phyloP scores from a whole-genome alignment of 2,797 vertebrate genomes.

The Typhlichthys eigenmanni region DNA sequence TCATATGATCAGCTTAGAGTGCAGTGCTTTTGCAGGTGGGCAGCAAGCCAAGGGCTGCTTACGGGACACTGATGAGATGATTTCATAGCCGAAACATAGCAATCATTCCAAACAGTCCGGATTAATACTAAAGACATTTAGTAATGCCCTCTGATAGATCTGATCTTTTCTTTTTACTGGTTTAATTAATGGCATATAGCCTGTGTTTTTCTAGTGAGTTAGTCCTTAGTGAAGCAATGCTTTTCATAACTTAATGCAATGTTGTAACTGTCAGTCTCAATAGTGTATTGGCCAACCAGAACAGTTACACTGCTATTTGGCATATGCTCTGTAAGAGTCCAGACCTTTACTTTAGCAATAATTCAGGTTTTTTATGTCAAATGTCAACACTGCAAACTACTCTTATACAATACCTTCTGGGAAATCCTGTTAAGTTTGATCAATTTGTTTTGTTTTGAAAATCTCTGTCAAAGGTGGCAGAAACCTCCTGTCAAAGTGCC shows the following conservation, averaged over 20 bases:
- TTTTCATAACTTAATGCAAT: too few relatives aligned
- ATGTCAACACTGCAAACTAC: too few relatives aligned
- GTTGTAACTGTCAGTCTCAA: background rate
- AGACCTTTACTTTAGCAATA: background rate
- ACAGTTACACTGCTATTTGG: background rate
- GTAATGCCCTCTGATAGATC: conserved; percentile 26
- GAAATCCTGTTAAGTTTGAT: too few relatives aligned
- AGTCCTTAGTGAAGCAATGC: background rate
- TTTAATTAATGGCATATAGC: background rate
- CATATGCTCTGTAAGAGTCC: background rate
- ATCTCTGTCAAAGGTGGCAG: too few relatives aligned
- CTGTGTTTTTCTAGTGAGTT: conserved; percentile 2
- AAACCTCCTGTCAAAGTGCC: too few relatives aligned
- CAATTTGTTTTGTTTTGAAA: background rate
- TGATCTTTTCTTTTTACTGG: conserved; percentile 3
- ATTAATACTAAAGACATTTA: conserved; percentile 49
- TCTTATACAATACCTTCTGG: too few relatives aligned
- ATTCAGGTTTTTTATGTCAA: background rate
- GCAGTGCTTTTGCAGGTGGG: conserved; percentile 66
- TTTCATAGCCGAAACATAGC: conserved; percentile 59
- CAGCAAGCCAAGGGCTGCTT: conserved; percentile 48
- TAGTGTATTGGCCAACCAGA: background rate
- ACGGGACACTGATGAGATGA: conserved; percentile 60
- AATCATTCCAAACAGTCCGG: conserved; percentile 39
- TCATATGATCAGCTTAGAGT: conserved; percentile 45